Percentiles rank a stretch among this genome's conserved stretches.
Conservation (phyloP, 2,888 invertebrate species). For the Amphipyra tragopoginis region DNA sequence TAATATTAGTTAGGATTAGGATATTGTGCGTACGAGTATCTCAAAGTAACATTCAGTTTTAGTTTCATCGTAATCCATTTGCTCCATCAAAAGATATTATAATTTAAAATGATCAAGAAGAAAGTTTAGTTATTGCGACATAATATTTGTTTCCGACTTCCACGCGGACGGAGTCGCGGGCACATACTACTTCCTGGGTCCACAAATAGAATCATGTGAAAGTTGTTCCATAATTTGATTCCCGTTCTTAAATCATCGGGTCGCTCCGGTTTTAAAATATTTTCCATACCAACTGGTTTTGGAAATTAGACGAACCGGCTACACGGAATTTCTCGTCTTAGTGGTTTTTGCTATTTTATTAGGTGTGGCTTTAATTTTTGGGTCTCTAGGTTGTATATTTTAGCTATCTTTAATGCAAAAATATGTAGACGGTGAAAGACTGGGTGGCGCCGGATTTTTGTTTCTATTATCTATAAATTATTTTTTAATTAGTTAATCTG, state of each 20-base stretch:
- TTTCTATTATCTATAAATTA: neutral
- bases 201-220: slow-evolving; percentile 71
- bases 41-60: no score
- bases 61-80: no score
- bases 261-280: slow-evolving; percentile 71
- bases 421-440: slow-evolving; percentile 3
- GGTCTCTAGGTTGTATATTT: slow-evolving; percentile 61
- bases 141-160: no score
- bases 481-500: no score
- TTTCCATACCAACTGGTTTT: slow-evolving; percentile 71
- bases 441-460: neutral
- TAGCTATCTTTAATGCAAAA: slow-evolving; percentile 37
- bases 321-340: slow-evolving; percentile 48
- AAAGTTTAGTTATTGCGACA: no score
- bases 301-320: slow-evolving; percentile 55
- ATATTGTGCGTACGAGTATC: no score
- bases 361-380: slow-evolving; percentile 50
- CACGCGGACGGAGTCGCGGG: no score
- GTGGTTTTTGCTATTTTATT: slow-evolving; percentile 40
- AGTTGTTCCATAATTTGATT: slow-evolving; percentile 77
- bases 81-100: no score
- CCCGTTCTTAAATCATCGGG: slow-evolving; percentile 73
- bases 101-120: no score
- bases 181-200: slow-evolving; percentile 69
- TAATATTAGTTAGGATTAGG: no score